phyloP scores from a whole-genome alignment of 2,113 vertebrate genomes.

The Lampris megalopsis region DNA sequence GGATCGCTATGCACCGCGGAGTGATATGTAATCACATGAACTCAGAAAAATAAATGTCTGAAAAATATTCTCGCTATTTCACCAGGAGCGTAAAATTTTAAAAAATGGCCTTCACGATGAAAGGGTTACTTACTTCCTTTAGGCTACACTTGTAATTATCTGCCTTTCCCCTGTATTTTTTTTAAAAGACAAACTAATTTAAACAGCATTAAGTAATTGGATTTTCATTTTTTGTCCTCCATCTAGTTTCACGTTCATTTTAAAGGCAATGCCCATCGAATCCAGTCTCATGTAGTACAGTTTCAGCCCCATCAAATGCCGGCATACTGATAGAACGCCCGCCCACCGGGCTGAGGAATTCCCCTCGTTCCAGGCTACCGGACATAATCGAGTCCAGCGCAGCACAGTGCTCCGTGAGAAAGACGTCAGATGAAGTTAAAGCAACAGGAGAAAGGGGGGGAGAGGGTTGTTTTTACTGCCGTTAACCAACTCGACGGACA shows the following conservation, averaged over 20 bases:
- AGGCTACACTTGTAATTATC: constrained; percentile 22
- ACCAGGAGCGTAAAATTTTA: not conserved
- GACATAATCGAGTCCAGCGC: constrained; percentile 5
- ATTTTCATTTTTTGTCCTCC: constrained; percentile 36
- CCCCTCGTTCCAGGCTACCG: constrained; percentile 12
- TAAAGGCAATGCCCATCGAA: constrained; percentile 12
- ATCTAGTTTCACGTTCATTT: constrained; percentile 32
- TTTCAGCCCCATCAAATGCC: constrained; percentile 43
- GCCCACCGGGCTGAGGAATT: constrained; percentile 18
- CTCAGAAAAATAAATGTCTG: not conserved
- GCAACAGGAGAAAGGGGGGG: not conserved
- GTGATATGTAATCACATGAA: too few relatives aligned
- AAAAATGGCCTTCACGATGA: constrained; percentile 1
- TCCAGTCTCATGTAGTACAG: constrained; percentile 31
- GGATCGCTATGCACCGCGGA: too few relatives aligned
- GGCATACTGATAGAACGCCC: constrained; percentile 32
- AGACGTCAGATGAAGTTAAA: constrained; percentile 24
- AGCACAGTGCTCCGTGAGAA: constrained; percentile 8
- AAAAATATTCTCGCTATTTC: not conserved
- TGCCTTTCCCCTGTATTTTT: constrained; percentile 35
- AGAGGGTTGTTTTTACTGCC: constrained; percentile 22
- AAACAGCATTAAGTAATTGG: constrained; percentile 53
- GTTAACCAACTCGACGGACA: constrained; percentile 26
- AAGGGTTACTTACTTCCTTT: not conserved
- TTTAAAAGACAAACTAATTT: constrained; percentile 49